Evolutionary conservation across 2,888 invertebrate species (phyloP).

Genomic region (Ormyrus nitidulus): DNA sequence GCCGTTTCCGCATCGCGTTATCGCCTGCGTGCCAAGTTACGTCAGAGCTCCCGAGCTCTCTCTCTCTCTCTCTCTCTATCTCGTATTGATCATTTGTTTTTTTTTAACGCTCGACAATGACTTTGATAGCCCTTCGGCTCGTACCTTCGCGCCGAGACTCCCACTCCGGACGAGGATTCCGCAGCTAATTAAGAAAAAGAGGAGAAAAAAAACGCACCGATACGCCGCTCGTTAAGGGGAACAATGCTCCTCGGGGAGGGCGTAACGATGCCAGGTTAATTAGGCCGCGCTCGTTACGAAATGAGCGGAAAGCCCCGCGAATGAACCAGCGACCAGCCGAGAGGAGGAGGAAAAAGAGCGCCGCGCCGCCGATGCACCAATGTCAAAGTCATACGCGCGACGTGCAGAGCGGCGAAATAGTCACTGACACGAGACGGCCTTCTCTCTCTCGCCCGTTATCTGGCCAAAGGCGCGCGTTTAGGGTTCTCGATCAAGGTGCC

Average conservation of each 20-base stretch:
- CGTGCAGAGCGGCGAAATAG: not conserved
- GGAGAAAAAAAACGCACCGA: too few species aligned
- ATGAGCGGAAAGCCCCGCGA: slow-evolving; percentile 8
- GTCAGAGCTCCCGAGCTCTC: not conserved
- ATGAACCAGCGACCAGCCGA: not conserved
- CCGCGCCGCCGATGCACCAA: slow-evolving; percentile 26
- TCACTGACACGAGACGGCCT: slow-evolving; percentile 35
- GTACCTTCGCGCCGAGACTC: too few species aligned
- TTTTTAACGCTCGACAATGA: not conserved
- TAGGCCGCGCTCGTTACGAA: slow-evolving; percentile 48
- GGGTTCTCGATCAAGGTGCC: too few species aligned
- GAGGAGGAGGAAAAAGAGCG: not conserved
- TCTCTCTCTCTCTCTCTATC: not conserved
- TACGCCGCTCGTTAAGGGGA: too few species aligned
- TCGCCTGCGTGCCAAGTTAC: slow-evolving; percentile 39
- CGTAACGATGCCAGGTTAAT: slow-evolving; percentile 45
- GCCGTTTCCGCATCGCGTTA: slow-evolving; percentile 62
- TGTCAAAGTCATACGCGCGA: slow-evolving; percentile 52
- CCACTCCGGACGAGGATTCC: too few species aligned
- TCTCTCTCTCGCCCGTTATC: slow-evolving; percentile 1
- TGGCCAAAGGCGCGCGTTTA: too few species aligned
- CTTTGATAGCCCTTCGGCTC: too few species aligned
- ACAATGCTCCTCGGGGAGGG: not conserved
- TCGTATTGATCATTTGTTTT: not conserved
- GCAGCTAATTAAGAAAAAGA: too few species aligned